Percentiles rank a stretch among this genome's conserved stretches.
Conservation (phyloP, 2,113 vertebrate genomes). For the Pogonocichla stellata region DNA sequence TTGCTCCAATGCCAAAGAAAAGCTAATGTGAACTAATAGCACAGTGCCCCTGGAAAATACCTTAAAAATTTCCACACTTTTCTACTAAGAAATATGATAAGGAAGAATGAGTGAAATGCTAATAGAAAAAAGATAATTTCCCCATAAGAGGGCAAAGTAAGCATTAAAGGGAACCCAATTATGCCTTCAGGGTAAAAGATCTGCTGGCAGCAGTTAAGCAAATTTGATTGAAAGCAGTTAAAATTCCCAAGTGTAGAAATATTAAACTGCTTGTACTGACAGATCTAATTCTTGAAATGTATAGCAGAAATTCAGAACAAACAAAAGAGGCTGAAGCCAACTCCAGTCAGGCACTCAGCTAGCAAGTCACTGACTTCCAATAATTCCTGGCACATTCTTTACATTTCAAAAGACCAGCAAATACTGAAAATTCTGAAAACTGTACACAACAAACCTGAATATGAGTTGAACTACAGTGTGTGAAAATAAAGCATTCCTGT, state of each 20-base stretch:
- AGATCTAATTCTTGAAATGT: constrained; percentile 32
- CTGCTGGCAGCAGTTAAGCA: not conserved
- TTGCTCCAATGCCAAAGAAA: not conserved
- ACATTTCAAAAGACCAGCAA: not conserved
- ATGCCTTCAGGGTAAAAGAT: not conserved
- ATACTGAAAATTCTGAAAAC: not conserved
- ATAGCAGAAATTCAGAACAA: not conserved
- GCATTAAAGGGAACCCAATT: not conserved
- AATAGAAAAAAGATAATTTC: not conserved
- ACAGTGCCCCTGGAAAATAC: not conserved
- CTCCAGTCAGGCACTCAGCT: not conserved
- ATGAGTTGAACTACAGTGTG: not conserved
- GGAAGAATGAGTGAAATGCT: not conserved
- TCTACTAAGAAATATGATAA: not conserved
- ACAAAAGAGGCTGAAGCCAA: not conserved
- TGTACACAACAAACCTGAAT: not conserved
- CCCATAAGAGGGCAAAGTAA: not conserved
- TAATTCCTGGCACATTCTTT: not conserved
- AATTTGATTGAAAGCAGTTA: constrained; percentile 9
- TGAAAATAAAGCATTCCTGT: not conserved
- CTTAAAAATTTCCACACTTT: not conserved
- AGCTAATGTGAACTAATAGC: not conserved
- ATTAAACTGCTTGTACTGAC: not conserved
- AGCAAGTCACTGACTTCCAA: not conserved
- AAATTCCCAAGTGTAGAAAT: constrained; percentile 18